phyloP scores from a whole-genome alignment of 2,113 vertebrate species.

The Ranitomeya imitator region DNA sequence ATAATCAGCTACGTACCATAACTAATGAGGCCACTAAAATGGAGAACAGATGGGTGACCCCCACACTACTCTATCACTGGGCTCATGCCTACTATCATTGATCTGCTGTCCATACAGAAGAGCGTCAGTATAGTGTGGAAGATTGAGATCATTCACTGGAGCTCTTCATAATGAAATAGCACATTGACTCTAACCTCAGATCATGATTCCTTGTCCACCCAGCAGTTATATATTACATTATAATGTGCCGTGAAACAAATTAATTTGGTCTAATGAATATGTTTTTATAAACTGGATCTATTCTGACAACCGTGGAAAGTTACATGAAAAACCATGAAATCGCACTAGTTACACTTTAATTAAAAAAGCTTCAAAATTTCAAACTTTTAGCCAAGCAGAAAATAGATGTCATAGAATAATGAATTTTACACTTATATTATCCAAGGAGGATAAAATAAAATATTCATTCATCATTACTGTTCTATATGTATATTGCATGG shows the following conservation, averaged over 20 bases:
- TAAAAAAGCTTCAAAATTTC: not conserved
- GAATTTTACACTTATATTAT: not conserved
- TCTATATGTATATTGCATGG: not conserved
- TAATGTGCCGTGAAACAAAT: not conserved
- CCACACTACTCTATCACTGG: not conserved
- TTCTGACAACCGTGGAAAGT: slow-evolving; percentile 23
- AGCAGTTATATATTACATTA: not conserved
- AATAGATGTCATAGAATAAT: not conserved
- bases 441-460: not conserved
- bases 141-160: not conserved
- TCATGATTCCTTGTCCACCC: not conserved
- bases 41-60: not conserved
- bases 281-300: not conserved
- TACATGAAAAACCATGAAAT: slow-evolving; percentile 14
- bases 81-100: not conserved
- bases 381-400: slow-evolving; percentile 3
- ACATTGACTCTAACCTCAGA: not conserved
- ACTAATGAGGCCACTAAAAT: slow-evolving; percentile 10
- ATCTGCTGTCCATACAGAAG: not conserved
- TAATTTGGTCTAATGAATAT: slow-evolving; percentile 4
- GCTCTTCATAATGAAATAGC: not conserved
- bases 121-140: not conserved
- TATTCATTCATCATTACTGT: not conserved
- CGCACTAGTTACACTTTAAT: slow-evolving; percentile 2
- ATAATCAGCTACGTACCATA: not conserved